Percentiles rank a stretch among this genome's conserved stretches.
Conservation (phyloP, 2,113 vertebrate species). For the Psilopsiagon aurifrons region DNA sequence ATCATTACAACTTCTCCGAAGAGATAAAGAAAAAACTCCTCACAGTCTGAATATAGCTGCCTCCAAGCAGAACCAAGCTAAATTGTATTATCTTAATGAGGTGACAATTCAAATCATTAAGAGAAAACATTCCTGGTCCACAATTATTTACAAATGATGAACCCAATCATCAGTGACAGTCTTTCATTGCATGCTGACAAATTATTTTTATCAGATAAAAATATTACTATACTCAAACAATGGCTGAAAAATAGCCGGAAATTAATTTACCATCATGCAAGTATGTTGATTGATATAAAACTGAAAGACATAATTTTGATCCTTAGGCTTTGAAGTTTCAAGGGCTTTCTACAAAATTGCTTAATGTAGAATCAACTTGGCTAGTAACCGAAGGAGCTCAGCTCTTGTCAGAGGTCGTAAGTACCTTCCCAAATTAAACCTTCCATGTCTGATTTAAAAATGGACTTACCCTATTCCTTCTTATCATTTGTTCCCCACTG, state of each 20-base stretch:
- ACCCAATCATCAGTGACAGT: not conserved
- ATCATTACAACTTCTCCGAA: not conserved
- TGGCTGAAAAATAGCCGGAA: not conserved
- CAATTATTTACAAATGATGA: not conserved
- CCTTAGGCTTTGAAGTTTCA: not conserved
- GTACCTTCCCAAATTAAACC: not conserved
- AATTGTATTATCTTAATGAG: not conserved
- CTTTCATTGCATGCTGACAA: not conserved
- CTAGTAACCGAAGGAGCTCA: not conserved
- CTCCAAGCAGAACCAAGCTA: not conserved
- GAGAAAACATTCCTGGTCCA: not conserved
- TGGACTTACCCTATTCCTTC: not conserved
- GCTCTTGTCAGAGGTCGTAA: not conserved
- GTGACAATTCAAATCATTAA: not conserved
- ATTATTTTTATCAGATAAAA: not conserved
- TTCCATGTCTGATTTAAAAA: not conserved
- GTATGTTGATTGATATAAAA: not conserved
- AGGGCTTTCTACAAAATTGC: not conserved
- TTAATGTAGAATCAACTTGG: not conserved
- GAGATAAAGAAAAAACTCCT: not conserved
- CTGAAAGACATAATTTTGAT: not conserved
- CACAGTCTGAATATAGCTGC: not conserved
- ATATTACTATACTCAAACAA: not conserved
- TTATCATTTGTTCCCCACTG: not conserved
- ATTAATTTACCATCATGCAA: not conserved